Conservation (phyloP, 2,113 vertebrate species). For the Malurus elegans region DNA sequence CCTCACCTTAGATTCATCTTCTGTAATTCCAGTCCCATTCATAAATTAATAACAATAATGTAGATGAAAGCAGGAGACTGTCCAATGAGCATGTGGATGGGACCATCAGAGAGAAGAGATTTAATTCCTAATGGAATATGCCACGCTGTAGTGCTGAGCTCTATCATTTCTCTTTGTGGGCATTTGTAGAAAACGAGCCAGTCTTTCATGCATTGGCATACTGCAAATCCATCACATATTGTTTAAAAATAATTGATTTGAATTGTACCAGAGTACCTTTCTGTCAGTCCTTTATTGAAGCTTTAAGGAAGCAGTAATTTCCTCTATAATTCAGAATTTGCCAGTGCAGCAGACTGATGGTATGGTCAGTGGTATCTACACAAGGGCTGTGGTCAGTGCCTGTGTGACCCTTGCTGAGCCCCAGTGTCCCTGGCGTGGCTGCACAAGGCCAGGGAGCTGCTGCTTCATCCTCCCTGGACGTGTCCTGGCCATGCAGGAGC, state of each 20-base stretch:
- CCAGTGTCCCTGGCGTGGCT: not conserved
- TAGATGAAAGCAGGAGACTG: slow-evolving; percentile 66
- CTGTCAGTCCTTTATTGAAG: not conserved
- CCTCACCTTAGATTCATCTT: slow-evolving; percentile 66
- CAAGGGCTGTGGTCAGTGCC: not conserved
- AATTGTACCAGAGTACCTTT: not conserved
- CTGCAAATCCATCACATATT: slow-evolving; percentile 31
- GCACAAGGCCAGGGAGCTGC: not conserved
- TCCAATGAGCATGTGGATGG: slow-evolving; percentile 67
- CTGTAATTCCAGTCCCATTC: slow-evolving; percentile 66
- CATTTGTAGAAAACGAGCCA: slow-evolving; percentile 58
- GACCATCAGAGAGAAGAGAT: slow-evolving; percentile 61
- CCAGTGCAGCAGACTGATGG: not conserved
- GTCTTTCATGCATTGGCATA: not conserved
- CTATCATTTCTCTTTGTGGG: slow-evolving; percentile 47
- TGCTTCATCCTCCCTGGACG: not conserved
- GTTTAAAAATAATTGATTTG: slow-evolving; percentile 29
- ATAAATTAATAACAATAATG: slow-evolving; percentile 76
- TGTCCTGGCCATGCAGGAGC: not conserved
- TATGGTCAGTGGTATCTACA: no score
- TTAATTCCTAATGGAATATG: slow-evolving; percentile 62
- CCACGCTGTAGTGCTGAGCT: slow-evolving; percentile 8
- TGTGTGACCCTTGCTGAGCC: not conserved
- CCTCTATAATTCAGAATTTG: not conserved
- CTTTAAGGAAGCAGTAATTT: not conserved